These are phyloP conservation scores for Microplitis manilae DNA, from an alignment of 2,888 invertebrate species.

Conservation along the genomic window DNA sequence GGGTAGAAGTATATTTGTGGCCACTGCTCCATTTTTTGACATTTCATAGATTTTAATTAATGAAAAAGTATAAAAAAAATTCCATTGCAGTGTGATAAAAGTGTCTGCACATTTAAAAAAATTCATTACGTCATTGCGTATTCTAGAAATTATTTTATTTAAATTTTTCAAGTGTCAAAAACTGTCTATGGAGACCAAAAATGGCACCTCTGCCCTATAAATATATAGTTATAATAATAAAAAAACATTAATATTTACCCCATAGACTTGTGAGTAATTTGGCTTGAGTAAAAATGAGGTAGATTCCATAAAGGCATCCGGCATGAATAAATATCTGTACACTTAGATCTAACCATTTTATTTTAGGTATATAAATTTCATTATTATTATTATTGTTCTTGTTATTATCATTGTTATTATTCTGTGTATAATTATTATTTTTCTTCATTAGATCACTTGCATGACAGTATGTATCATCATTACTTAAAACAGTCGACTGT, in stretches of 20 bases:
- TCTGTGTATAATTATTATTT: background rate
- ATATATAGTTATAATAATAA: background rate
- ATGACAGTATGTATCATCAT: background rate
- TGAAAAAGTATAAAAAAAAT: no score
- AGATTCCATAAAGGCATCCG: conserved; percentile 81
- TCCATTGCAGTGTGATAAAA: no score
- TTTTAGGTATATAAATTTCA: conserved; percentile 74
- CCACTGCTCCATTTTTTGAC: no score
- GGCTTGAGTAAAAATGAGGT: conserved; percentile 76
- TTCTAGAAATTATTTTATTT: no score
- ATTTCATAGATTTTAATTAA: no score
- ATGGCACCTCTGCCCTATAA: no score
- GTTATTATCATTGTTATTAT: background rate
- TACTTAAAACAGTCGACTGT: conserved; percentile 14
- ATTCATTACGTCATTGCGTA: no score
- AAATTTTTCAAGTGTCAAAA: no score
- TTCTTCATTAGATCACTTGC: conserved; percentile 9
- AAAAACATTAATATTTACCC: conserved; percentile 76
- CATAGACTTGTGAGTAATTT: conserved; percentile 80
- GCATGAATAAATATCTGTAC: conserved; percentile 81
- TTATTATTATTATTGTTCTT: conserved; percentile 16
- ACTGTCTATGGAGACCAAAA: no score
- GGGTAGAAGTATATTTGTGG: no score
- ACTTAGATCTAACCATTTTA: conserved; percentile 82
- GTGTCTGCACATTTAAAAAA: no score